These are phyloP conservation scores for Echinops telfairi DNA, from an alignment of 2,113 vertebrate species.

Conservation along the genomic window DNA sequence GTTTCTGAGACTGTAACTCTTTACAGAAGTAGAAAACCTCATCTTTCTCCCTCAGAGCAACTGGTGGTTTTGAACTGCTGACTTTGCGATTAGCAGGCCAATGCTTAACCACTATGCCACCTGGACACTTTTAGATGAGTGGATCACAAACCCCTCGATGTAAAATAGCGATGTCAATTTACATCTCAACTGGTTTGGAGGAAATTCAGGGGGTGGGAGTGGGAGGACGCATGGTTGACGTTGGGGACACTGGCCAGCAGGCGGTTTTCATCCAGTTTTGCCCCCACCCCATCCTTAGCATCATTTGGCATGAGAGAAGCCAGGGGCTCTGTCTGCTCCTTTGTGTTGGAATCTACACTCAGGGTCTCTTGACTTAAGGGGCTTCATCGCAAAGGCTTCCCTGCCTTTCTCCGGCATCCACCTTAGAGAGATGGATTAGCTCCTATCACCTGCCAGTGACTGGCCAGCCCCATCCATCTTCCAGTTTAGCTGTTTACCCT, in stretches of 20 bases:
- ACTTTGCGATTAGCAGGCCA: too few species aligned
- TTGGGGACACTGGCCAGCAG: accelerated
- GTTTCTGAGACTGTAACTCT: too few species aligned
- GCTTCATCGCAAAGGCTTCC: not conserved
- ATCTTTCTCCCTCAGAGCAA: too few species aligned
- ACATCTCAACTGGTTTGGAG: too few species aligned
- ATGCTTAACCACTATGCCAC: too few species aligned
- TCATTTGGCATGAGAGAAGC: not conserved
- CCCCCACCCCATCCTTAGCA: not conserved
- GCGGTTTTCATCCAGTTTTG: accelerated
- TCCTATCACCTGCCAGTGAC: constrained; percentile 41
- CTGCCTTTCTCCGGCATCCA: not conserved
- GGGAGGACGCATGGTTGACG: not conserved
- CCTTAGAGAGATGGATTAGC: not conserved
- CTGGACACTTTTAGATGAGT: not conserved
- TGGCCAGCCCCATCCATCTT: not conserved
- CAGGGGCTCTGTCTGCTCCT: too few species aligned
- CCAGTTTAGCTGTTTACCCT: not conserved
- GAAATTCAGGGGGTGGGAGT: not conserved
- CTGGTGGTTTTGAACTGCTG: too few species aligned
- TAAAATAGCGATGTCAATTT: not conserved
- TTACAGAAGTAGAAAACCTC: too few species aligned
- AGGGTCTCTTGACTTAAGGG: not conserved
- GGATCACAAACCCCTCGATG: not conserved
- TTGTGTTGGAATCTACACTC: too few species aligned